phyloP scores from a whole-genome alignment of 1,140 invertebrate species.

The Caenorhabditis brenneri region DNA sequence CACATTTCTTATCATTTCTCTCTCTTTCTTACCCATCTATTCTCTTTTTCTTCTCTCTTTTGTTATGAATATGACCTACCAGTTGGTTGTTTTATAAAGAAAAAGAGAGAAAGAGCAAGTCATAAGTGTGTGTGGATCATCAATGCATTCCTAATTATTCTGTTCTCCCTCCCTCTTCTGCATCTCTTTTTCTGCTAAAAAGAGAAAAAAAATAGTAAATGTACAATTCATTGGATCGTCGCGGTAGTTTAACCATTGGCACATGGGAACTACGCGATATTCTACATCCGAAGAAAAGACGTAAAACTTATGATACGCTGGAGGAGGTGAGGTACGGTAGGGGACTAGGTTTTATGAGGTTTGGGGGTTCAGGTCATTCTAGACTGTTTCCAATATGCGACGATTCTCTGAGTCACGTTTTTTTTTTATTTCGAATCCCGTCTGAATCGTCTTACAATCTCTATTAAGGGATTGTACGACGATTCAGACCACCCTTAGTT shows the following conservation, averaged over 20 bases:
- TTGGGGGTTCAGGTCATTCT: too few relatives aligned
- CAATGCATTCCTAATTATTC: constrained; percentile 19
- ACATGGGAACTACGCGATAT: constrained; percentile 12
- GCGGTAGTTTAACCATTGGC: constrained; percentile 2
- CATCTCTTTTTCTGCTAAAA: background rate
- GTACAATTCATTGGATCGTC: constrained; percentile 34
- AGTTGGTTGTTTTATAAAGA: background rate
- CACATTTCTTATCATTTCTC: background rate
- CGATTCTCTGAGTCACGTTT: too few relatives aligned
- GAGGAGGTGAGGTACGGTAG: constrained; percentile 18
- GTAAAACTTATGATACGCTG: constrained; percentile 15
- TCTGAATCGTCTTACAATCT: too few relatives aligned
- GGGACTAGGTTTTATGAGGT: too few relatives aligned
- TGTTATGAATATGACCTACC: background rate
- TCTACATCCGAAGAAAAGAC: background rate
- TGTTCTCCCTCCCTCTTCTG: background rate
- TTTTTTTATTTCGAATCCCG: too few relatives aligned
- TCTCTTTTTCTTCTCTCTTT: background rate
- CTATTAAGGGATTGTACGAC: too few relatives aligned
- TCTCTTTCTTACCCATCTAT: background rate
- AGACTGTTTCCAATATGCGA: too few relatives aligned
- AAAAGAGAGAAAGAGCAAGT: background rate
- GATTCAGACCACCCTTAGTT: too few relatives aligned
- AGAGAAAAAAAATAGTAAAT: too few relatives aligned
- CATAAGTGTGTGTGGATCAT: background rate